Percentiles rank a stretch among this genome's conserved stretches.
phyloP scores from a whole-genome alignment of 2,113 vertebrate species.

The Syngnathus typhle region DNA sequence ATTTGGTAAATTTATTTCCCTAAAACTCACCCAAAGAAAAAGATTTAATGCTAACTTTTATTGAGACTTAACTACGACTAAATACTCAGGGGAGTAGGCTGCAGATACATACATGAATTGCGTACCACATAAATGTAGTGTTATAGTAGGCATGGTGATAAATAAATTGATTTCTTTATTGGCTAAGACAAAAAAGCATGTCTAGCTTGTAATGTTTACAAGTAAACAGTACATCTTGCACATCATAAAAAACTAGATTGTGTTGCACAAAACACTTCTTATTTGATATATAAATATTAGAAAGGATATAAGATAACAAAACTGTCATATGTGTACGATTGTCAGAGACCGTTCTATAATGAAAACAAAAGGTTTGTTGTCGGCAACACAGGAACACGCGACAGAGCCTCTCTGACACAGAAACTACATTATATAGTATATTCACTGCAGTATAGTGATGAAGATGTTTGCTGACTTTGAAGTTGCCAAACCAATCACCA shows the following conservation, averaged over 20 bases:
- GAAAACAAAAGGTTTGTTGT: conserved; percentile 41
- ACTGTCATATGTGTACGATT: background rate
- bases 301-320: conserved; percentile 8
- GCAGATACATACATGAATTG: background rate
- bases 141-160: background rate
- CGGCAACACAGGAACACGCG: conserved; percentile 14
- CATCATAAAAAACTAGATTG: conserved; percentile 5
- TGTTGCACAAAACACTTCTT: conserved; percentile 20
- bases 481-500: conserved; percentile 3
- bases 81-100: background rate
- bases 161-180: background rate
- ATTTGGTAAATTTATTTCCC: no score
- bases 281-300: conserved; percentile 37
- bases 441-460: conserved; percentile 4
- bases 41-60: no score
- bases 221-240: background rate
- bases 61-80: background rate
- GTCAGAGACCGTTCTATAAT: conserved; percentile 14
- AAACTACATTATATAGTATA: background rate
- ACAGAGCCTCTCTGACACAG: background rate
- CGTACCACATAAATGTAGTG: background rate
- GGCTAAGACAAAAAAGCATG: background rate
- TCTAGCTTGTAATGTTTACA: background rate
- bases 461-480: background rate
- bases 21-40: no score